A percentile compares a stretch with the other conserved stretches of the same genome.
Conservation (phyloP, 2,113 vertebrate species). For the Chionomys nivalis region DNA sequence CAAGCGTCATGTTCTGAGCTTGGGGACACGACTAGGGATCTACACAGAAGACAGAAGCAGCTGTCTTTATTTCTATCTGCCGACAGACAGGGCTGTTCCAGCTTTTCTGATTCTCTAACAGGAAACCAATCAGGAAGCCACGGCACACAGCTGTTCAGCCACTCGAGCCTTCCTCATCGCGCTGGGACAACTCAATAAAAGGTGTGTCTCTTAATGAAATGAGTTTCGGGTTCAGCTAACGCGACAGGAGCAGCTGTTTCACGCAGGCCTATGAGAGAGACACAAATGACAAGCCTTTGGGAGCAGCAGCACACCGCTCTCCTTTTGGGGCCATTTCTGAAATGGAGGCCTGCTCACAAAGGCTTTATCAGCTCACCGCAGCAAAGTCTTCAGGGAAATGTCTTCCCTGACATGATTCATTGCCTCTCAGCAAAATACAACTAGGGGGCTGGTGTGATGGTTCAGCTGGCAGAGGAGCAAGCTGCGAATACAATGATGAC, state of each 20-base stretch:
- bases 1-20: neutral
- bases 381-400: neutral
- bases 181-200: neutral
- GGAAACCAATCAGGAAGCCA: neutral
- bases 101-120: neutral
- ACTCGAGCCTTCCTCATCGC: neutral
- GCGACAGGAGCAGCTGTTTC: neutral
- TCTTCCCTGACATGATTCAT: slow-evolving; percentile 19
- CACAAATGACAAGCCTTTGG: neutral
- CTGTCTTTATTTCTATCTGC: neutral
- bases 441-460: neutral
- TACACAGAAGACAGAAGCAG: slow-evolving; percentile 20
- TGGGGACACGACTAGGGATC: neutral
- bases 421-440: slow-evolving; percentile 7
- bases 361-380: neutral
- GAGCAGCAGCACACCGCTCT: neutral
- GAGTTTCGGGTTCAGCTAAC: neutral
- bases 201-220: neutral
- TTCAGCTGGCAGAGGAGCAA: neutral
- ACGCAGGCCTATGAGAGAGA: neutral
- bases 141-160: neutral
- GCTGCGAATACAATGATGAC: neutral
- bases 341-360: neutral
- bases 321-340: neutral
- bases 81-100: neutral